Evolutionary conservation across 1,140 invertebrate species (phyloP).

Genomic region (Zaprionus lachaisei): DNA sequence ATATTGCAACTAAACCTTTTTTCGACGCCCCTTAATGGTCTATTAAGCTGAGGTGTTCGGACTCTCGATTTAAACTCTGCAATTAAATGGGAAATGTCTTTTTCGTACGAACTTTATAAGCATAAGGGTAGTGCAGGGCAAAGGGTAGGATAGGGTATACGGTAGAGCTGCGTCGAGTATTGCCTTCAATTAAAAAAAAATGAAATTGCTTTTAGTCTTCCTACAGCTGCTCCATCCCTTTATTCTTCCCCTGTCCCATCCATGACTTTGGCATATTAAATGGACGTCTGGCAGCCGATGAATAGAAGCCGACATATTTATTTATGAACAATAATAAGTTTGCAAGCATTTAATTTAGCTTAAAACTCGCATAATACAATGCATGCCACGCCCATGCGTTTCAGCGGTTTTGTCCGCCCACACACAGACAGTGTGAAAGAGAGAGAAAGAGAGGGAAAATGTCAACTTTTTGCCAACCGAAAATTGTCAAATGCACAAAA

Average conservation of each 20-base stretch:
- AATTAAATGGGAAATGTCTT: conserved; percentile 67
- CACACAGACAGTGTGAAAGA: conserved; percentile 18
- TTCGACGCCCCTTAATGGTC: conserved; percentile 58
- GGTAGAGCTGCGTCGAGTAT: conserved; percentile 11
- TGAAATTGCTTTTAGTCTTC: conserved; percentile 47
- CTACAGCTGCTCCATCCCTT: not conserved
- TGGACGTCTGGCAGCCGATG: conserved; percentile 56
- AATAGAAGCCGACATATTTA: conserved; percentile 59
- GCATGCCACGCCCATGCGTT: conserved; percentile 43
- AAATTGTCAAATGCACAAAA: conserved; percentile 80
- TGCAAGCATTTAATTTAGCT: conserved; percentile 72
- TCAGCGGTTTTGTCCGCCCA: conserved; percentile 52
- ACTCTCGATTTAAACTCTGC: conserved; percentile 69
- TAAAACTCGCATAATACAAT: conserved; percentile 56
- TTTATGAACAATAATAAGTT: conserved; percentile 75
- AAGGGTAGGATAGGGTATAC: not conserved
- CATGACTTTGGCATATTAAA: conserved; percentile 58
- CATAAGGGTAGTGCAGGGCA: not conserved
- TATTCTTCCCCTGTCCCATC: not conserved
- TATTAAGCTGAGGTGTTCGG: conserved; percentile 66
- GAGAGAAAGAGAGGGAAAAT: conserved; percentile 47
- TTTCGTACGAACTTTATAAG: conserved; percentile 46
- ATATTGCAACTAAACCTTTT: conserved; percentile 63
- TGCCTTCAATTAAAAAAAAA: conserved; percentile 74
- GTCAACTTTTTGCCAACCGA: conserved; percentile 75